Conservation (phyloP, 2,797 vertebrate species). For the Acipenser ruthenus region DNA sequence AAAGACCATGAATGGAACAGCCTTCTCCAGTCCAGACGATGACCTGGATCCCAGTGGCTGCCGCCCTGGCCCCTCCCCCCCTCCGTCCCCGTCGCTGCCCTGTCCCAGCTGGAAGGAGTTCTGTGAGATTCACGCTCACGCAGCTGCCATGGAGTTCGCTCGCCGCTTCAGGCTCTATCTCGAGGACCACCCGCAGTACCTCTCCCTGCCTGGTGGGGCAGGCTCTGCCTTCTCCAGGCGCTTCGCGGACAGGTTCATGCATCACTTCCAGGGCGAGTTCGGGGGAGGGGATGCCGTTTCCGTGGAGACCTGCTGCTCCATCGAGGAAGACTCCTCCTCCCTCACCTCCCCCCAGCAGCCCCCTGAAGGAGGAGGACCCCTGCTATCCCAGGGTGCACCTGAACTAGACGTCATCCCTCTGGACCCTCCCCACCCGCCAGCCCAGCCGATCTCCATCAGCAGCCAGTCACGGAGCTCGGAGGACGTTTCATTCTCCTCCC, state of each 20-base stretch:
- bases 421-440: constrained; percentile 4
- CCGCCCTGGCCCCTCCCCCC: constrained; percentile 35
- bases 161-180: constrained; percentile 77
- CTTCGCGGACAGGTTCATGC: constrained; percentile 78
- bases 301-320: constrained; percentile 53
- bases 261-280: constrained; percentile 78
- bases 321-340: constrained; percentile 37
- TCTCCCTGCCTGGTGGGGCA: constrained; percentile 48
- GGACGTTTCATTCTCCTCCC: constrained; percentile 41
- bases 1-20: no score
- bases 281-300: constrained; percentile 46
- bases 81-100: constrained; percentile 50
- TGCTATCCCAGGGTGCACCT: constrained; percentile 34
- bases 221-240: constrained; percentile 75
- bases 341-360: constrained; percentile 31
- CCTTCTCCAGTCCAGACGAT: no score
- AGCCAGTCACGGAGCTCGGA: constrained; percentile 39
- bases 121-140: constrained; percentile 81
- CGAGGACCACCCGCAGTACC: constrained; percentile 75
- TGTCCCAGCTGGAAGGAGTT: constrained; percentile 81
- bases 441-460: constrained; percentile 19
- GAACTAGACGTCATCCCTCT: constrained; percentile 9
- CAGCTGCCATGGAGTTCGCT: constrained; percentile 79
- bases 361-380: constrained; percentile 59
- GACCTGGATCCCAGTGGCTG: no score